Evolutionary conservation across 2,888 invertebrate species (phyloP), one percentile per base, ranked within the genome.

Genomic region (Parnassius orleans): DNA sequence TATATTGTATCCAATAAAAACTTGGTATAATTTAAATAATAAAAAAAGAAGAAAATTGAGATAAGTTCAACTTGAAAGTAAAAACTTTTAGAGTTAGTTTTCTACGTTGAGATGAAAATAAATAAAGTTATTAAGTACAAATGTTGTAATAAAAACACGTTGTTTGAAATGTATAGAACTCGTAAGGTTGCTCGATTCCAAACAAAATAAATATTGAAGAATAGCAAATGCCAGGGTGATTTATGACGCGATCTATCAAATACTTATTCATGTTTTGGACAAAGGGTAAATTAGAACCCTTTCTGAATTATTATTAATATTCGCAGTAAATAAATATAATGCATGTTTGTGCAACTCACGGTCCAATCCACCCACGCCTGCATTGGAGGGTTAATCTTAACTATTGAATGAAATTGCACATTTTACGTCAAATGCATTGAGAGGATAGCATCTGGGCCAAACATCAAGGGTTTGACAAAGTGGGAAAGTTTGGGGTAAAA

Each of bases 391-490:
- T 71, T 69, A 69, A 66, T 68, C 60, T 42, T 61, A 53, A 60
- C 67, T 66, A 15, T 51, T 10, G 60, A 64, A 68, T 73, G 74
- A 77, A 75, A 74, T 75, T 79, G 77, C 79, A 79, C 76, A 79
- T 81, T 82, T 79, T 72, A 72, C 72, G 72, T 69, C 71, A 73
- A 74, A 74, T 67, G 70, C 68, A 66, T 74, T 70, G 70, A n/a
- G n/a, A 51, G 59, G 55, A 66, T 76, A 73, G 74, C 84, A 84
- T 83, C 84, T 84, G 84, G 72, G 71, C 19, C 73, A 63, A 68
- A 73, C n/a, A 14, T 3, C 7, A 75, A 74, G 78, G 81, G 80
- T 74, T 76, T 11, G 48, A 48, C 61, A 68, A 64, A 69, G 65
- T 75, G 77, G 72, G 77, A 78, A 75, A 77, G 73, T 75, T 68